A percentile compares a stretch with the other conserved stretches of the same genome.
These are phyloP conservation scores for Glandiceps talaboti DNA, from an alignment of 53 echinoderm and acorn worm genomes.

Conservation along the genomic window DNA sequence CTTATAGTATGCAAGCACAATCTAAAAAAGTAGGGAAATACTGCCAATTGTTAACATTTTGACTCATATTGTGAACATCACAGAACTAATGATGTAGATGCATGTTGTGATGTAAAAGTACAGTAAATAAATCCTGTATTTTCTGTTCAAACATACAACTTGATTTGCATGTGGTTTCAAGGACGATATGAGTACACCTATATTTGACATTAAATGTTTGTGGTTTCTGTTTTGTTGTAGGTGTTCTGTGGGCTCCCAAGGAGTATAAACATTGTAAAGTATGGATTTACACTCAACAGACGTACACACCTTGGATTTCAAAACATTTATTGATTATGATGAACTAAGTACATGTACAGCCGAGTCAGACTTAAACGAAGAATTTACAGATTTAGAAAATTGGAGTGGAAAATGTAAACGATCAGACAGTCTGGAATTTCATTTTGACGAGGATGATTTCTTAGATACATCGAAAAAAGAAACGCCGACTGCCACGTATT, in stretches of 20 bases:
- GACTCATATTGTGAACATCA: too few relatives aligned
- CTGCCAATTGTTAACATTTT: too few relatives aligned
- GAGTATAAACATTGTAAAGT: background rate
- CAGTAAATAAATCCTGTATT: too few relatives aligned
- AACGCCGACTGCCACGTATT: background rate
- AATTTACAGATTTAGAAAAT: background rate
- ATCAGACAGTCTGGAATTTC: background rate
- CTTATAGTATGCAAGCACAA: too few relatives aligned
- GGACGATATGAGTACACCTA: too few relatives aligned
- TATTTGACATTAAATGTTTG: background rate
- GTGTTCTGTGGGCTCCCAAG: background rate
- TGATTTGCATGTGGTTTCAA: too few relatives aligned
- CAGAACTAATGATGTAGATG: too few relatives aligned
- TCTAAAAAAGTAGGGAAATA: too few relatives aligned
- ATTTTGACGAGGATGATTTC: background rate
- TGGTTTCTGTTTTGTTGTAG: background rate
- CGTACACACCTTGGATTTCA: background rate
- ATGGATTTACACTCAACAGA: background rate
- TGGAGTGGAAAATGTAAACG: background rate
- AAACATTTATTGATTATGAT: background rate
- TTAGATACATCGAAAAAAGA: background rate
- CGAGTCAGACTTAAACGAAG: background rate
- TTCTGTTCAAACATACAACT: too few relatives aligned
- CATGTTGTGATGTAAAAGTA: too few relatives aligned
- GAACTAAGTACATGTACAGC: too few relatives aligned